Evolutionary conservation across 2,113 vertebrate species (phyloP).

Genomic region (Pyrgilauda ruficollis): DNA sequence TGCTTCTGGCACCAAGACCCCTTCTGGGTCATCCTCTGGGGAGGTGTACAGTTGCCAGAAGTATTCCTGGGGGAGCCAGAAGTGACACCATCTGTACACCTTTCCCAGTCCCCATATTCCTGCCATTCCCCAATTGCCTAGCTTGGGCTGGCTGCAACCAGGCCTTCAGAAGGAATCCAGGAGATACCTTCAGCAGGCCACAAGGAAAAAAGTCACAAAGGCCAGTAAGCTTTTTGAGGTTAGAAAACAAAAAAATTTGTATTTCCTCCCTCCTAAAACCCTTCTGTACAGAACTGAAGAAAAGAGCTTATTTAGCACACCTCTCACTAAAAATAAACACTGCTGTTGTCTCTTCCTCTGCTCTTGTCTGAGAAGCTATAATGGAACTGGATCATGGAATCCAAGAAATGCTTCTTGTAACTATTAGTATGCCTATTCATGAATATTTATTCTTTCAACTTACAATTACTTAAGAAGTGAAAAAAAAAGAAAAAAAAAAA

Average conservation of each 20-base stretch:
- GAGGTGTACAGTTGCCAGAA: rapidly evolving
- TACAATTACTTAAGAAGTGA: background rate
- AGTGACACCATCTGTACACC: background rate
- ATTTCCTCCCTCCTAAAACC: background rate
- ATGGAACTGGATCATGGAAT: background rate
- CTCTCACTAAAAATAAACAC: background rate
- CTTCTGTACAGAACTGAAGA: background rate
- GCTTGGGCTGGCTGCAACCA: background rate
- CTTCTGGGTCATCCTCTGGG: background rate
- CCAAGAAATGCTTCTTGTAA: background rate
- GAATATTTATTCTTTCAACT: background rate
- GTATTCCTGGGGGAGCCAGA: background rate
- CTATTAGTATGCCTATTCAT: background rate
- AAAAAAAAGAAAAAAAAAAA: background rate
- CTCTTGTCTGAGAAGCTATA: background rate
- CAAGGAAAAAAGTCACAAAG: background rate
- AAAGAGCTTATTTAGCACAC: background rate
- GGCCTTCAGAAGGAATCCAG: background rate
- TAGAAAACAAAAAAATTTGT: background rate
- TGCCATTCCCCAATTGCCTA: background rate
- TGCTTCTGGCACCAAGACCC: background rate
- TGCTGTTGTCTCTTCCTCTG: background rate
- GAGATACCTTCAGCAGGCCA: background rate
- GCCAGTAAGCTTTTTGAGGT: background rate
- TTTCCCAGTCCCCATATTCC: background rate